phyloP scores from a whole-genome alignment of 2,797 vertebrate genomes.

The Crax fasciolata region DNA sequence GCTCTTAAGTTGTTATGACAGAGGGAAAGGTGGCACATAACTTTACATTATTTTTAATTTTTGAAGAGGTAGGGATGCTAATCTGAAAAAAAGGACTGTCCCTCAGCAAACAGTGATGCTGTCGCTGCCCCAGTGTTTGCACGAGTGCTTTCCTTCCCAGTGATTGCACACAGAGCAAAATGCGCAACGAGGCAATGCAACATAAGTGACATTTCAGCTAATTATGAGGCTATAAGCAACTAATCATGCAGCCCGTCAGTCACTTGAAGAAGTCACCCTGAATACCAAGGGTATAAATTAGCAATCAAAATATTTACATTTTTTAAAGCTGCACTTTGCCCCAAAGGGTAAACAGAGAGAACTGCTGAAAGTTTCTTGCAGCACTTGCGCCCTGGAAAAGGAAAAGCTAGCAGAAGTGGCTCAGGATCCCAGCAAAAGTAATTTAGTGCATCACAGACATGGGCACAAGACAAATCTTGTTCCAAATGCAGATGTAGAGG shows the following conservation, averaged over 20 bases:
- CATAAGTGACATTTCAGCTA: conserved; percentile 27
- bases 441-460: fast-evolving
- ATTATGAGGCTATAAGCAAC: conserved; percentile 1
- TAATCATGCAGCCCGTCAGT: not conserved
- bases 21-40: not conserved
- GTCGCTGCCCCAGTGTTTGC: fast-evolving
- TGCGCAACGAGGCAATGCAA: fast-evolving
- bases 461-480: not conserved
- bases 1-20: too few species aligned
- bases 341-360: conserved; percentile 25
- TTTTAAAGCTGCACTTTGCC: not conserved
- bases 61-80: not conserved
- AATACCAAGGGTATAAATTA: conserved; percentile 40
- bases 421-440: not conserved
- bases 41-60: not conserved
- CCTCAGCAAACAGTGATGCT: not conserved
- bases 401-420: not conserved
- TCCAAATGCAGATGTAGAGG: not conserved
- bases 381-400: not conserved
- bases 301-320: conserved; percentile 30
- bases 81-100: not conserved
- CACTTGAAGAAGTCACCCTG: conserved; percentile 19
- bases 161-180: not conserved
- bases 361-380: not conserved
- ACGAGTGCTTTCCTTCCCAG: not conserved